phyloP scores from a whole-genome alignment of 2,797 vertebrate species.

The Cheirogaleus major region DNA sequence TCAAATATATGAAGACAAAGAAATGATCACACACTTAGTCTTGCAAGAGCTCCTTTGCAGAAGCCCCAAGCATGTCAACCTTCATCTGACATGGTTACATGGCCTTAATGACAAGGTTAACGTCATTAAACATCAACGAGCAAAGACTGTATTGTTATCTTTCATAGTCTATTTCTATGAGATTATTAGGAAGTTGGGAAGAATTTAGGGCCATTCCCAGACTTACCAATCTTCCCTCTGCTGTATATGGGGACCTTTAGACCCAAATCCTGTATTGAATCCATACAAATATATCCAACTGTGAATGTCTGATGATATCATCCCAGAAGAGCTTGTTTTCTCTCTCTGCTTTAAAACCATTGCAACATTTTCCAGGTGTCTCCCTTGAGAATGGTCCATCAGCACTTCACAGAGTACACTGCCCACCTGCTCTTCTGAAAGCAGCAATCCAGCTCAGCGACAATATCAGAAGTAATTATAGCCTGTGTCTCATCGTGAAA shows the following conservation, averaged over 20 bases:
- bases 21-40: neutral
- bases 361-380: constrained; percentile 17
- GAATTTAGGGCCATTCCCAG: neutral
- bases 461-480: neutral
- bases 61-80: neutral
- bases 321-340: neutral
- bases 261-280: neutral
- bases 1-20: neutral
- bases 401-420: neutral
- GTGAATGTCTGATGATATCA: neutral
- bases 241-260: neutral
- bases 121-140: neutral
- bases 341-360: neutral
- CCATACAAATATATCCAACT: neutral
- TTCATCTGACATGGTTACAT: neutral
- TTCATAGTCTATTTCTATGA: neutral
- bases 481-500: neutral
- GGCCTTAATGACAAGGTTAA: neutral
- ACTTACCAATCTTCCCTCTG: neutral
- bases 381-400: neutral
- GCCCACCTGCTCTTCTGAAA: neutral
- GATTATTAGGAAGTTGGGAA: neutral
- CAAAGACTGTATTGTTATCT: neutral
- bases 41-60: neutral
- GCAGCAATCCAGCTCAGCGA: neutral